Conservation (phyloP, 2,113 vertebrate species). For the Ursus arctos region DNA sequence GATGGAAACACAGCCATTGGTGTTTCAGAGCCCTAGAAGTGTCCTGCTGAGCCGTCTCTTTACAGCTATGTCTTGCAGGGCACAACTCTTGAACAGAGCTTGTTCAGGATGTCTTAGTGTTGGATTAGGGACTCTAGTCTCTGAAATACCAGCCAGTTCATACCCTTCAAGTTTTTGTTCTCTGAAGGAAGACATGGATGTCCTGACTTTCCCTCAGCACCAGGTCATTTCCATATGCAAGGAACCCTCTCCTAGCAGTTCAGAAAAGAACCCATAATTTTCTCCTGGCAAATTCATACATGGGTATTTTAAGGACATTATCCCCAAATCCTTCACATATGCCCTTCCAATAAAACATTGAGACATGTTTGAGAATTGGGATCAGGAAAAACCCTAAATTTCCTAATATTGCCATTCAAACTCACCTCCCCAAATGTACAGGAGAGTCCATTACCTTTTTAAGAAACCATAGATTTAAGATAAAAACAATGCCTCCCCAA, state of each 20-base stretch:
- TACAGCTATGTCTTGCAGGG: neutral
- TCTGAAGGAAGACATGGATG: neutral
- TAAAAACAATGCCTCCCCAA: neutral
- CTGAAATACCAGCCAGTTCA: neutral
- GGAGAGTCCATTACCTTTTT: neutral
- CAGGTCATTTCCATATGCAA: neutral
- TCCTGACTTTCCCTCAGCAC: neutral
- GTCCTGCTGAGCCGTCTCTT: neutral
- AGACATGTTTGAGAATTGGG: neutral
- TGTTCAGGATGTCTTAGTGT: neutral
- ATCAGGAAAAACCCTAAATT: neutral
- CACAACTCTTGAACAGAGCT: neutral
- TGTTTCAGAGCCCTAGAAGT: neutral
- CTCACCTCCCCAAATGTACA: neutral
- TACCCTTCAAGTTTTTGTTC: neutral
- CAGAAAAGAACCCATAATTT: neutral
- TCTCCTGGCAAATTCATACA: neutral
- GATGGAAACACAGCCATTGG: neutral
- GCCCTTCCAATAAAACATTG: neutral
- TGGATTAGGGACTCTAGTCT: neutral
- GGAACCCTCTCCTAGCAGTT: neutral
- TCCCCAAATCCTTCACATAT: neutral
- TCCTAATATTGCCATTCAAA: neutral
- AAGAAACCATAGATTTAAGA: neutral
- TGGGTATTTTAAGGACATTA: neutral